Conservation (phyloP, 2,113 vertebrate genomes). For the Dasyornis broadbenti region DNA sequence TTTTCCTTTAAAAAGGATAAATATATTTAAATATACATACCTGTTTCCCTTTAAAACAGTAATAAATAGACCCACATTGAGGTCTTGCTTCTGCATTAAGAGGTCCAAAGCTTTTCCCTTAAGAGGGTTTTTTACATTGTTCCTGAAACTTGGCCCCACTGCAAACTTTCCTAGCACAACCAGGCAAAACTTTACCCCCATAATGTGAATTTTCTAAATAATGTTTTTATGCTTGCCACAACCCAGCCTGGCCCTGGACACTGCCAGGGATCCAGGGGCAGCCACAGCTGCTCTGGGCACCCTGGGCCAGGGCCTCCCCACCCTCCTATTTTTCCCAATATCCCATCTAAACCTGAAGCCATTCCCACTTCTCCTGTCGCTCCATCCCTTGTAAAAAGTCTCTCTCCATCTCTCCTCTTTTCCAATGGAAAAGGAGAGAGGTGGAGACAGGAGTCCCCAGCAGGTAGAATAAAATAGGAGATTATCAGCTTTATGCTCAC, state of each 20-base stretch:
- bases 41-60: background rate
- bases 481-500: background rate
- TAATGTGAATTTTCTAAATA: background rate
- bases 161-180: background rate
- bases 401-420: background rate
- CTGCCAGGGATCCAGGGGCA: background rate
- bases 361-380: background rate
- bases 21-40: background rate
- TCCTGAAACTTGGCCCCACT: background rate
- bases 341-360: too few species aligned
- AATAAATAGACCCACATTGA: background rate
- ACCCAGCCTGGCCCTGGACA: background rate
- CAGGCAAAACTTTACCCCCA: background rate
- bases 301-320: background rate
- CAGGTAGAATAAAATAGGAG: background rate
- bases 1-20: background rate
- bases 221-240: background rate
- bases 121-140: background rate
- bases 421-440: background rate
- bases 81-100: background rate
- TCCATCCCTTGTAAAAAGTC: background rate
- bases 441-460: background rate
- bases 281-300: background rate
- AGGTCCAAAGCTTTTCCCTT: background rate
- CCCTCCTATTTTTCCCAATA: background rate